Evolutionary conservation across 1,140 invertebrate species (phyloP).

Genomic region (Pectinophora gossypiella): DNA sequence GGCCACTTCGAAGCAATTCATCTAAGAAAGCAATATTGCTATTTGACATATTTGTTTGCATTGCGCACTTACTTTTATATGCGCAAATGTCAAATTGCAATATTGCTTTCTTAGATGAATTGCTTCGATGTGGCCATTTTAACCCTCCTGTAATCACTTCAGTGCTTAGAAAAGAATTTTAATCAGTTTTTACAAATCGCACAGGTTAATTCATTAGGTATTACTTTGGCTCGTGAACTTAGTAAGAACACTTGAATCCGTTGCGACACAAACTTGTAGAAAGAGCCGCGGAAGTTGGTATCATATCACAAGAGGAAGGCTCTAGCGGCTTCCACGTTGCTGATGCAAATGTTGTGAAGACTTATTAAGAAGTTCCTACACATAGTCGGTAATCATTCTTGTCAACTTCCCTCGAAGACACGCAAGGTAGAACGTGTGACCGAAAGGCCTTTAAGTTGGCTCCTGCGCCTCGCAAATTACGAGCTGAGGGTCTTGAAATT

Average conservation of each 20-base stretch:
- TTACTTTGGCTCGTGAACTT: not conserved
- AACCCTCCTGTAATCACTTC: not conserved
- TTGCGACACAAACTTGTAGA: constrained; percentile 26
- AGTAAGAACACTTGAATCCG: constrained; percentile 23
- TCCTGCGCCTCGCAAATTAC: not conserved
- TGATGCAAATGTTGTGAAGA: constrained; percentile 61
- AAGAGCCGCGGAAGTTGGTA: constrained; percentile 36
- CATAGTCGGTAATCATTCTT: constrained; percentile 58
- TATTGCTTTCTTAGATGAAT: not conserved
- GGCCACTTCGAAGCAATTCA: too few species aligned
- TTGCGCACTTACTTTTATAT: too few species aligned
- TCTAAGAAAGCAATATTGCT: too few species aligned
- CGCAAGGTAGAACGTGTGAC: constrained; percentile 24
- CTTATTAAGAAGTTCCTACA: constrained; percentile 64
- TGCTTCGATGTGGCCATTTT: not conserved
- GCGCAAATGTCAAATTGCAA: not conserved
- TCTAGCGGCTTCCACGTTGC: constrained; percentile 23
- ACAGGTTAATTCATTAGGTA: not conserved
- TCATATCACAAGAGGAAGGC: constrained; percentile 38
- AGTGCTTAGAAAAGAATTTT: not conserved
- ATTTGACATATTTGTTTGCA: too few species aligned
- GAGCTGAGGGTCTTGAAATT: not conserved
- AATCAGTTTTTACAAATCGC: not conserved
- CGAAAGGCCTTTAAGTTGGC: not conserved
- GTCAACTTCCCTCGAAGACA: constrained; percentile 41